phyloP scores from a whole-genome alignment of 2,888 invertebrate genomes.

The Eilema griseolum region DNA sequence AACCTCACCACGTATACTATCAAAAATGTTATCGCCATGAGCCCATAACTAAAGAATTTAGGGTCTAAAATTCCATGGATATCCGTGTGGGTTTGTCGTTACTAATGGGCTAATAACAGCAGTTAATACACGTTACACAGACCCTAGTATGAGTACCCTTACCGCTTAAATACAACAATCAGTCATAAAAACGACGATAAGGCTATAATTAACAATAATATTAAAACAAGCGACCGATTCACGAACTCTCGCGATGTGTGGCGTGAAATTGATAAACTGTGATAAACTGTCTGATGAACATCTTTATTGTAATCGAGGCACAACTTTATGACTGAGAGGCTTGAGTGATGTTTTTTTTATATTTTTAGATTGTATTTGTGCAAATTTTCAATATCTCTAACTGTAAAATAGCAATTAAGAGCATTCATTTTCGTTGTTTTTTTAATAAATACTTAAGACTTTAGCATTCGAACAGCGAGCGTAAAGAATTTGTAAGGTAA shows the following conservation, averaged over 20 bases:
- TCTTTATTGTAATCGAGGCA: conserved; percentile 30
- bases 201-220: conserved; percentile 39
- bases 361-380: not conserved
- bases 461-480: not conserved
- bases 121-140: conserved; percentile 29
- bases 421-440: not conserved
- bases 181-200: conserved; percentile 43
- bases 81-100: conserved; percentile 29
- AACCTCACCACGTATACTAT: conserved; percentile 19
- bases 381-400: not conserved
- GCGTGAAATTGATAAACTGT: conserved; percentile 38
- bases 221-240: conserved; percentile 35
- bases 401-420: not conserved
- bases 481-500: not conserved
- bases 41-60: conserved; percentile 28
- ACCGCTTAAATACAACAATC: conserved; percentile 43
- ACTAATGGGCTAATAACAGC: conserved; percentile 38
- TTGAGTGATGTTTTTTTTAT: conserved; percentile 6
- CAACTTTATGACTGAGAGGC: conserved; percentile 10
- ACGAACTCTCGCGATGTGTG: conserved; percentile 26
- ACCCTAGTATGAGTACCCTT: conserved; percentile 27
- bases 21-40: conserved; percentile 36
- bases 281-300: conserved; percentile 40
- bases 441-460: not conserved
- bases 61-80: conserved; percentile 31